Conservation (phyloP, 1,140 invertebrate species). For the Bombus impatiens region DNA sequence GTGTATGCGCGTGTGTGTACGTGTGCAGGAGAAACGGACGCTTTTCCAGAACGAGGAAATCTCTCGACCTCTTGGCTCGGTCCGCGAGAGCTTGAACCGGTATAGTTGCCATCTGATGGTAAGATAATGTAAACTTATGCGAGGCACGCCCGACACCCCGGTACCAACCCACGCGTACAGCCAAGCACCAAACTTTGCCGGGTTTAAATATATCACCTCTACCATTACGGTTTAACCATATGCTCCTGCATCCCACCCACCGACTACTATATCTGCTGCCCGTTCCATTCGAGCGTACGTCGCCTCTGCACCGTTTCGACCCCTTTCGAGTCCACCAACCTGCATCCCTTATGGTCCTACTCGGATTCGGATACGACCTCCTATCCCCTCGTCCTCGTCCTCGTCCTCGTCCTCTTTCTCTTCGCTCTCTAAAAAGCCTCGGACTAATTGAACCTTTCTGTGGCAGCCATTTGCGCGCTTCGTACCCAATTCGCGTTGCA, state of each 20-base stretch:
- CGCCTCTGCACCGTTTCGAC: constrained; percentile 3
- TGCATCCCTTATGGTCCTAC: constrained; percentile 65
- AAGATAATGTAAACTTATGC: constrained; percentile 83
- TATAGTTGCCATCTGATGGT: constrained; percentile 79
- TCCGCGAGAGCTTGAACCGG: constrained; percentile 61
- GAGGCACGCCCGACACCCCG: constrained; percentile 78
- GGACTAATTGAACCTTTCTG: constrained; percentile 56
- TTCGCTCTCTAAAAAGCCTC: constrained; percentile 52
- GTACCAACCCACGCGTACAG: constrained; percentile 53
- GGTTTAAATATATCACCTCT: constrained; percentile 81
- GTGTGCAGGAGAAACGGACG: background rate
- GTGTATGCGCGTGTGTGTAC: rapidly evolving
- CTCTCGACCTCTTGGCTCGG: constrained; percentile 61
- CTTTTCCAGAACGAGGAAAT: constrained; percentile 62
- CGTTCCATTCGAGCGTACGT: constrained; percentile 52
- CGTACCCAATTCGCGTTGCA: constrained; percentile 35
- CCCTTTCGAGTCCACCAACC: constrained; percentile 44
- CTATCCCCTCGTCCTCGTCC: background rate
- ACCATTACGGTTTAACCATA: constrained; percentile 81
- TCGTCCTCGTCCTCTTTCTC: background rate
- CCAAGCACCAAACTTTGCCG: constrained; percentile 78
- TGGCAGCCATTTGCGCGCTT: constrained; percentile 44
- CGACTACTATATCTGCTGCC: constrained; percentile 15
- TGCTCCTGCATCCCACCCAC: constrained; percentile 66
- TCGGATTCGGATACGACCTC: constrained; percentile 69